Conservation (phyloP, 2,888 invertebrate species). For the Pycnomerus fuliginosus region DNA sequence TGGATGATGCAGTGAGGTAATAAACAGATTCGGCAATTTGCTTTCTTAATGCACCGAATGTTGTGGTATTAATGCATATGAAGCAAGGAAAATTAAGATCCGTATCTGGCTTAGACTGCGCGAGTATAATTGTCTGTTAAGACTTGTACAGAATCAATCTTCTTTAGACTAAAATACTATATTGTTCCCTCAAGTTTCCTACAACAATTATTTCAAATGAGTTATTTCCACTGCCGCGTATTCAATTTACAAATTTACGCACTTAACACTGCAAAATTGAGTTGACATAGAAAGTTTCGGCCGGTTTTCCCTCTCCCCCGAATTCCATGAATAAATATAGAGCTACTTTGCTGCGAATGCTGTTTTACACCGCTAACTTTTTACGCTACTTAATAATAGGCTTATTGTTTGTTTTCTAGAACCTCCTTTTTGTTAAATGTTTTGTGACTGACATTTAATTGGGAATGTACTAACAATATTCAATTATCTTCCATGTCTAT, state of each 20-base stretch:
- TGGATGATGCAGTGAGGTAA: no score
- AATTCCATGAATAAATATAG: constrained; percentile 25
- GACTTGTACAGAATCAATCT: constrained; percentile 31
- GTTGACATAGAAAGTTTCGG: constrained; percentile 28
- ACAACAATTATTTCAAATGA: constrained; percentile 37
- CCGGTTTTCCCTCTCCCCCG: constrained; percentile 19
- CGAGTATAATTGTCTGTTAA: constrained; percentile 27
- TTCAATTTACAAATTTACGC: constrained; percentile 37
- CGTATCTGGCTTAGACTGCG: constrained; percentile 18
- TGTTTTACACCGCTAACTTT: constrained; percentile 18
- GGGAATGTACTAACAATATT: no score
- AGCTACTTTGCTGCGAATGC: constrained; percentile 21
- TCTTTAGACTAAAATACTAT: constrained; percentile 28
- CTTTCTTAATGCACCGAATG: not conserved
- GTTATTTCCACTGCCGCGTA: constrained; percentile 31
- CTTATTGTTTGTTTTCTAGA: no score
- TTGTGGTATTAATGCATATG: constrained; percentile 1
- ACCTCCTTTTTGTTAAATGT: no score
- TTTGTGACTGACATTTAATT: no score
- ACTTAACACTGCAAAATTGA: constrained; percentile 33
- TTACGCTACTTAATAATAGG: no score
- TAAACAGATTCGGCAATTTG: not conserved
- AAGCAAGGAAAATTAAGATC: constrained; percentile 12
- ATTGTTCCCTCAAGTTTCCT: constrained; percentile 30
- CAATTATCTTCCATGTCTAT: no score